A percentile compares a stretch with the other conserved stretches of the same genome.
Evolutionary conservation across 2,797 vertebrate genomes (phyloP).

Genomic region (Chaenodraco wilsoni): DNA sequence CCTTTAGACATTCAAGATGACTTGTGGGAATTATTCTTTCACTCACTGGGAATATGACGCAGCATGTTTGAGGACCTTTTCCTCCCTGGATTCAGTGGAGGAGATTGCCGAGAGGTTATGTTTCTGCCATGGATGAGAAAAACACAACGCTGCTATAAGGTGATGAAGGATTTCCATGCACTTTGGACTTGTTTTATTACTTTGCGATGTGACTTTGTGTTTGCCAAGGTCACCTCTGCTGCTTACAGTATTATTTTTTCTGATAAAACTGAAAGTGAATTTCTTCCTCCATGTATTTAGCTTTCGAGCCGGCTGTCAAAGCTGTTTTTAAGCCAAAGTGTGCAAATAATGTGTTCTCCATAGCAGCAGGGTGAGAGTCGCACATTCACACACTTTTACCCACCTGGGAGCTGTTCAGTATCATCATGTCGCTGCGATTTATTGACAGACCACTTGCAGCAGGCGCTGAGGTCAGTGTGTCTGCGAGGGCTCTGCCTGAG

Average conservation of each 20-base stretch:
- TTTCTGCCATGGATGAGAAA: constrained; percentile 34
- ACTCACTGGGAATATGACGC: constrained; percentile 18
- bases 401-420: constrained; percentile 43
- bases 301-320: background rate
- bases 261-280: background rate
- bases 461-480: constrained; percentile 50
- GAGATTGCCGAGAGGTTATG: background rate
- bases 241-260: background rate
- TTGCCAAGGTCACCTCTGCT: background rate
- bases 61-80: constrained; percentile 31
- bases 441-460: constrained; percentile 55
- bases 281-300: background rate
- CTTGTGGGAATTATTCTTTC: constrained; percentile 29
- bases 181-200: constrained; percentile 13
- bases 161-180: constrained; percentile 8
- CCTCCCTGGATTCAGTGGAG: constrained; percentile 14
- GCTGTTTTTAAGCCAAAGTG: constrained; percentile 4
- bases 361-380: background rate
- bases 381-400: constrained; percentile 42
- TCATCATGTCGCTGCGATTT: constrained; percentile 46
- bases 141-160: background rate
- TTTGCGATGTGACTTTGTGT: background rate
- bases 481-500: constrained; percentile 34
- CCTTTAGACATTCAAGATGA: constrained; percentile 48
- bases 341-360: constrained; percentile 3